Percentiles rank a stretch among this genome's conserved stretches.
Conservation (phyloP, 2,113 vertebrate species). For the Odocoileus hemionus region DNA sequence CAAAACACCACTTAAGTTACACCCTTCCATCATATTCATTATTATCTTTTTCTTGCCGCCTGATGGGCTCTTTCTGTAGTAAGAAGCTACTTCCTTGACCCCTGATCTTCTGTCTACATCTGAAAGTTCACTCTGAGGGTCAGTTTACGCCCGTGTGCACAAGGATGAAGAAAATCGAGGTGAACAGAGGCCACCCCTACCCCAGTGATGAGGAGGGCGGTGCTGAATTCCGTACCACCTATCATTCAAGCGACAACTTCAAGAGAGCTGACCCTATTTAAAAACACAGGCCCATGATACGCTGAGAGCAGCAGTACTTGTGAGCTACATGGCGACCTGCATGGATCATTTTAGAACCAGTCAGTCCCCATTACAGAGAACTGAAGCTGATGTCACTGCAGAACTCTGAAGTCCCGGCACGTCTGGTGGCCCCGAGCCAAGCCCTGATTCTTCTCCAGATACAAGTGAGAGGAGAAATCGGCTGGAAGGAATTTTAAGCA, state of each 20-base stretch:
- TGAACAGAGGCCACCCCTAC: not conserved
- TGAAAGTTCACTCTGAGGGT: not conserved
- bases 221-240: not conserved
- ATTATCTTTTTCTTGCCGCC: not conserved
- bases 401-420: not conserved
- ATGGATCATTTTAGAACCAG: not conserved
- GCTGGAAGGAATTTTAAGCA: not conserved
- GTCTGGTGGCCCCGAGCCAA: conserved; percentile 3
- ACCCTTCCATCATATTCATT: too few relatives aligned
- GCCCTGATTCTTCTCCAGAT: not conserved
- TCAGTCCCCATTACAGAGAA: not conserved
- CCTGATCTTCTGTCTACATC: too few relatives aligned
- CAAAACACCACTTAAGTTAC: not conserved
- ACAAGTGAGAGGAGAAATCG: not conserved
- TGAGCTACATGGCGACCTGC: not conserved
- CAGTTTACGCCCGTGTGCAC: rapidly evolving
- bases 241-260: not conserved
- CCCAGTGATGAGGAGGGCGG: not conserved
- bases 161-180: not conserved
- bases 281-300: not conserved
- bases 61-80: not conserved
- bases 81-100: not conserved
- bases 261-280: not conserved
- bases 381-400: not conserved
- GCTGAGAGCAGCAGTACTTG: not conserved